Evolutionary conservation across 2,888 invertebrate species (phyloP).

Genomic region (Thalpophila matura): DNA sequence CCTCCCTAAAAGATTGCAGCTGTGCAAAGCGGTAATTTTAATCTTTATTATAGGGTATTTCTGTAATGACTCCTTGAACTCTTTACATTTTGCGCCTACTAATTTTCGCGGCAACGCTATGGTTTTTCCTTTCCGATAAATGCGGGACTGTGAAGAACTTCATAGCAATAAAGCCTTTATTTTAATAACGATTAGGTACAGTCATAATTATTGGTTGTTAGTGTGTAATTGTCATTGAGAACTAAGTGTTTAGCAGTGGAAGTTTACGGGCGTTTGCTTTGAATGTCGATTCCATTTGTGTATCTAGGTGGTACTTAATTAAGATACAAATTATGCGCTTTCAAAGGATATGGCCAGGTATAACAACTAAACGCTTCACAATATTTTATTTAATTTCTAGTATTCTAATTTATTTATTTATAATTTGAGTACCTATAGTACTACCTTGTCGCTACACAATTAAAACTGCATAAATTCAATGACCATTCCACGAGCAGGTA

Average conservation of each 20-base stretch:
- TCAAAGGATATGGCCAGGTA: no score
- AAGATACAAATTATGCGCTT: no score
- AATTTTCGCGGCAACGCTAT: constrained; percentile 3
- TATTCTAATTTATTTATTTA: no score
- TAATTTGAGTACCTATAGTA: no score
- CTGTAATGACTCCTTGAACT: not conserved
- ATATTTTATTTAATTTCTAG: no score
- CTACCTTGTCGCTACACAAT: no score
- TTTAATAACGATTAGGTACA: not conserved
- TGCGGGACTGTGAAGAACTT: not conserved
- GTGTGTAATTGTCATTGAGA: not conserved
- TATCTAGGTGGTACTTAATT: no score
- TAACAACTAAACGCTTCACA: no score
- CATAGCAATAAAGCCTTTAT: not conserved
- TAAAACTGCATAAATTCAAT: not conserved
- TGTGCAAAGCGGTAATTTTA: not conserved
- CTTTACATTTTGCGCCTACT: not conserved
- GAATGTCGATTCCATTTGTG: no score
- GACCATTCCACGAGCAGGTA: accelerated
- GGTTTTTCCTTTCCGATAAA: constrained; percentile 13
- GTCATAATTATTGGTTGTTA: not conserved
- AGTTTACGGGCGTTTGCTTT: no score
- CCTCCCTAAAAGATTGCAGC: not conserved
- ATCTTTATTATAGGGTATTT: not conserved
- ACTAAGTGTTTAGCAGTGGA: no score